Evolutionary conservation across 2,797 vertebrate genomes (phyloP), one percentile per base, ranked within the genome.

Genomic region (Falco berigora): DNA sequence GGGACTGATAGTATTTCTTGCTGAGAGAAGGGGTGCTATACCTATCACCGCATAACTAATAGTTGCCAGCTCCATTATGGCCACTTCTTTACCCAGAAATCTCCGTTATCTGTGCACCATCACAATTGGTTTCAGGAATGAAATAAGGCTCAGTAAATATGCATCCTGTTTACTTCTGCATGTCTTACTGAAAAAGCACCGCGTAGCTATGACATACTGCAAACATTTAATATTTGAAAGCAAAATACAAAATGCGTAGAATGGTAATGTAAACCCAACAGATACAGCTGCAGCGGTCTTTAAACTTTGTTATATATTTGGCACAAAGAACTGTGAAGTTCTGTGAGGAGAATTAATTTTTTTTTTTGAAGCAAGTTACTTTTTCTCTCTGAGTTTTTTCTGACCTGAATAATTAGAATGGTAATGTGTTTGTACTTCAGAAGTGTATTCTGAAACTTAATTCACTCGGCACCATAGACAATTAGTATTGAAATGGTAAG

Each of bases 391-490:
- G 30, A 73, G 23, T 46, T 91, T 91, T 89, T 86, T 78, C 71
- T 95, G 83, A 78, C 82, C 90, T 90, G 79, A 81, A 92, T 95
- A 96, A 96, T 93, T 78, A 75, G 62, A 52, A 73, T 90, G 69
- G 40, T 86, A 91, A 84, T 86, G 32, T 68, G 49, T 89, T 91
- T 56, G 32, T 77, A 90, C 61, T 66, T 94, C 58, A 61, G 74
- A 83, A 80, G 40, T 73, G 19, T 38, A 77, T 85, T 92, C 85
- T 92, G 59, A 88, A 96, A 69, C 23, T 52, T 84, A 91, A 79
- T 84, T 93, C 47, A 25, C 55, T 94, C 2, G 1, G n/a, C 38
- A 69, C 36, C 19, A 10, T 53, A 90, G 55, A 81, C 73, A 84
- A 69, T 90, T 68, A 79, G 59, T 68, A 69, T 34, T 79, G 55